phyloP scores from a whole-genome alignment of 1,140 invertebrate species.

The Gryllus bimaculatus region DNA sequence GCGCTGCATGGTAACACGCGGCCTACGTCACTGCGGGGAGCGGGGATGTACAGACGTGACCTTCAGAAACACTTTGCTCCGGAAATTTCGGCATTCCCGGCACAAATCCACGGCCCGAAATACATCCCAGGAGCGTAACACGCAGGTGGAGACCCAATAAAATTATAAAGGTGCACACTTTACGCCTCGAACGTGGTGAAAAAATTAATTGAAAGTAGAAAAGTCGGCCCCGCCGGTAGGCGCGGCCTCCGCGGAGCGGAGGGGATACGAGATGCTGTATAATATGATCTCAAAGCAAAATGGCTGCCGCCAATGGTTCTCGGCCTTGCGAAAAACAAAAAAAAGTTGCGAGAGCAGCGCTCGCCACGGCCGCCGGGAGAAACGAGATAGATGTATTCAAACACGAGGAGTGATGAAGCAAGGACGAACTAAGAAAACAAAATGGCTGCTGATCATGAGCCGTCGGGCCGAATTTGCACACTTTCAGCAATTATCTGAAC shows the following conservation, averaged over 20 bases:
- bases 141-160: neutral
- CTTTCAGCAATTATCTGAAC: neutral
- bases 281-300: constrained; percentile 11
- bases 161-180: neutral
- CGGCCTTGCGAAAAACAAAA: constrained; percentile 8
- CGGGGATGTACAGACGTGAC: neutral
- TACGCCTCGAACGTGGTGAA: neutral
- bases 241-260: neutral
- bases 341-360: constrained; percentile 7
- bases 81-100: neutral
- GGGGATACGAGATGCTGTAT: neutral
- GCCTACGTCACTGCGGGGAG: neutral
- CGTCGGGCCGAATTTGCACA: neutral
- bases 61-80: neutral
- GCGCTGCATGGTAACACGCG: neutral
- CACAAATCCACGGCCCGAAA: neutral
- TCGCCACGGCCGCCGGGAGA: neutral
- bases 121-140: neutral
- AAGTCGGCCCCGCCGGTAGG: constrained; percentile 9
- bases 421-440: constrained; percentile 4
- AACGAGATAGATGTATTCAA: constrained; percentile 9
- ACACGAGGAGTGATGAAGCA: constrained; percentile 3
- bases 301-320: constrained; percentile 9
- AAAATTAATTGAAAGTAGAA: constrained; percentile 12
- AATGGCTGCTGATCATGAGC: neutral